These are phyloP conservation scores for Hipparchia semele DNA, from an alignment of 2,888 invertebrate species.

Conservation along the genomic window DNA sequence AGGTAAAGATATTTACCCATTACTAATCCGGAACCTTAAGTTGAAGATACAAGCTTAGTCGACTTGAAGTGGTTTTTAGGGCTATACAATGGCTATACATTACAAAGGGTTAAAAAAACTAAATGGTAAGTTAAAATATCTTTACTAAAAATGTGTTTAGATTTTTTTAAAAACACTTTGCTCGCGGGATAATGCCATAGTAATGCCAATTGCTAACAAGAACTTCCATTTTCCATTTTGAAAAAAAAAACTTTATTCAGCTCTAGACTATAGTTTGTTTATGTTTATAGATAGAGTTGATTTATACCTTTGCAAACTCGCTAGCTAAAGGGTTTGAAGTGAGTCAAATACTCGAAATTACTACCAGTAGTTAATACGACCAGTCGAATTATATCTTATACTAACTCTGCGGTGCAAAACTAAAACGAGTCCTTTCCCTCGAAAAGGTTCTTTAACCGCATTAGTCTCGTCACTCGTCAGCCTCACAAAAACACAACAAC, in stretches of 20 bases:
- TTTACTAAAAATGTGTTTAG: background rate
- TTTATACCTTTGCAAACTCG: no score
- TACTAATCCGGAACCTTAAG: constrained; percentile 51
- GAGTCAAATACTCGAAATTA: no score
- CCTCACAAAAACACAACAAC: constrained; percentile 12
- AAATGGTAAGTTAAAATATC: background rate
- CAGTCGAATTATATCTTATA: no score
- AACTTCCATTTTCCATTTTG: no score
- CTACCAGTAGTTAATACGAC: no score
- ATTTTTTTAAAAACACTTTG: background rate
- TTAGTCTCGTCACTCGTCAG: background rate
- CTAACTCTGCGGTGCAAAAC: background rate
- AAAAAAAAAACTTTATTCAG: no score
- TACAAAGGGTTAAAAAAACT: constrained; percentile 12
- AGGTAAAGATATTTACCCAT: constrained; percentile 46
- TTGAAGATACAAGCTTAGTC: background rate
- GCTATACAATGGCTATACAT: constrained; percentile 16
- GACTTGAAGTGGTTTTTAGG: constrained; percentile 12
- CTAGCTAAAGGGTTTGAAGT: no score
- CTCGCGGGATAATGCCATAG: background rate
- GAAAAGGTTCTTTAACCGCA: constrained; percentile 14
- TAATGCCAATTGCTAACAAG: no score
- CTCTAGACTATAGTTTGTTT: background rate
- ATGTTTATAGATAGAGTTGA: no score
- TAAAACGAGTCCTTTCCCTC: constrained; percentile 8